phyloP scores from a whole-genome alignment of 2,888 invertebrate species.

The Caenorhabditis angaria region DNA sequence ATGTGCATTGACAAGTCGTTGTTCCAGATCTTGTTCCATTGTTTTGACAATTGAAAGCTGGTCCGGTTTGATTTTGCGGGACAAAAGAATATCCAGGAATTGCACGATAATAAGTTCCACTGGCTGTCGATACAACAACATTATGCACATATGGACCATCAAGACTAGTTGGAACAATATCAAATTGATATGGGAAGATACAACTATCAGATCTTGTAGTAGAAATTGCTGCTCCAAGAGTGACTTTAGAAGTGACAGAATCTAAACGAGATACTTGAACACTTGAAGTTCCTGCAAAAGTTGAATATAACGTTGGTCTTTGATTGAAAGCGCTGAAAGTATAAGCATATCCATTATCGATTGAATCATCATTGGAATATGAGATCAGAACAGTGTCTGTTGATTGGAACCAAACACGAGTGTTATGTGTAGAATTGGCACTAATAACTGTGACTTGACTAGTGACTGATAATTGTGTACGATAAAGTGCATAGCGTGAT shows the following conservation, averaged over 20 bases:
- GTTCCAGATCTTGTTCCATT: constrained; percentile 38
- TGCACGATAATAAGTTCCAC: constrained; percentile 16
- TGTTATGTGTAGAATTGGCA: constrained; percentile 22
- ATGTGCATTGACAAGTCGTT: constrained; percentile 18
- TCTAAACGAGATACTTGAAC: constrained; percentile 14
- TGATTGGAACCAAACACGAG: constrained; percentile 38
- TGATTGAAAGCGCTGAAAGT: constrained; percentile 33
- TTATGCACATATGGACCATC: constrained; percentile 35
- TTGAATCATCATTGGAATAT: constrained; percentile 30
- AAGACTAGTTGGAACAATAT: constrained; percentile 12
- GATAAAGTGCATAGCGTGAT: constrained; percentile 22
- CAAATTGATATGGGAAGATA: constrained; percentile 29
- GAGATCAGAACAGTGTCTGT: constrained; percentile 31
- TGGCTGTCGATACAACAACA: constrained; percentile 13
- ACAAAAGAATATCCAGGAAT: constrained; percentile 40
- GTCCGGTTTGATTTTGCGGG: constrained; percentile 25
- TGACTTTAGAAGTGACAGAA: constrained; percentile 15
- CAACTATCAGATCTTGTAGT: constrained; percentile 11
- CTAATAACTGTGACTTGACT: constrained; percentile 15
- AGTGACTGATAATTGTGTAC: constrained; percentile 11
- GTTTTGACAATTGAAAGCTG: constrained; percentile 31
- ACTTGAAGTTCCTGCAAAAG: constrained; percentile 11
- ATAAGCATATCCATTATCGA: constrained; percentile 36
- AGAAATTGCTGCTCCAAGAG: constrained; percentile 6
- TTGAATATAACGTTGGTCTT: constrained; percentile 27